Base-by-base conservation (phyloP, 2,113 vertebrate species). In the Semnornis frantzii region DNA sequence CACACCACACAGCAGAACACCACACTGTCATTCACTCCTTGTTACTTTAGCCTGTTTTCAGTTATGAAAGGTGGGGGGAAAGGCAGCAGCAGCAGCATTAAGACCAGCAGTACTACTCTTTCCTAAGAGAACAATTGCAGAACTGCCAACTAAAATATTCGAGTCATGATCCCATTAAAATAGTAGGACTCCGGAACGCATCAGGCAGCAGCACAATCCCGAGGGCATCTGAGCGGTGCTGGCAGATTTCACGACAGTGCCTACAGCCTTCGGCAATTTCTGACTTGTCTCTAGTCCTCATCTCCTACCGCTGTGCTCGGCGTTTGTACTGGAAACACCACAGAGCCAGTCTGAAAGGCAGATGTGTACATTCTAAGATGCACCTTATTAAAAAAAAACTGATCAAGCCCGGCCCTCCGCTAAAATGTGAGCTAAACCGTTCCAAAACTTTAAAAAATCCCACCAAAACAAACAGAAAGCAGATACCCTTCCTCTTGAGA, bases 401-500 rank as follows among this genome's bases (percentile, higher is more conserved):
- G 31, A n/a, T 54, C 33, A 44, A 71, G 52, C 62, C 28, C 54
- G 0, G 30, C 62, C 37, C 82, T 42, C 44, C 44, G 12, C 7
- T 11, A 33, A 85, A 83, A 75, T 0, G 48, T 10, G 5, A 74
- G 46, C 79, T n/a, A 9, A 48, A 11, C 37, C 4, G 37, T 64
- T 70, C 25, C 37, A 18, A 60, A 33, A 31, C 39, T 28, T 31
- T 59, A 69, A 72, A 37, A 33, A 27, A 39, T 9, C 16, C 15
- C 34, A 50, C 18, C 1, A 63, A 54, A 68, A 37, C 15, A 69
- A 33, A 60, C 3, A 85, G 52, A n/a, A 54, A 93, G 86, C 48
- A 82, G 94, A 66, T 97, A 99, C 99, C 98, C 98, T 91, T 99
- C 99, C 95, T 99, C 99, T 8, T 98, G 98, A 25, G 98, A 98